Base-by-base conservation (phyloP, 2,888 invertebrate species). In the Drosophila mimetica region DNA sequence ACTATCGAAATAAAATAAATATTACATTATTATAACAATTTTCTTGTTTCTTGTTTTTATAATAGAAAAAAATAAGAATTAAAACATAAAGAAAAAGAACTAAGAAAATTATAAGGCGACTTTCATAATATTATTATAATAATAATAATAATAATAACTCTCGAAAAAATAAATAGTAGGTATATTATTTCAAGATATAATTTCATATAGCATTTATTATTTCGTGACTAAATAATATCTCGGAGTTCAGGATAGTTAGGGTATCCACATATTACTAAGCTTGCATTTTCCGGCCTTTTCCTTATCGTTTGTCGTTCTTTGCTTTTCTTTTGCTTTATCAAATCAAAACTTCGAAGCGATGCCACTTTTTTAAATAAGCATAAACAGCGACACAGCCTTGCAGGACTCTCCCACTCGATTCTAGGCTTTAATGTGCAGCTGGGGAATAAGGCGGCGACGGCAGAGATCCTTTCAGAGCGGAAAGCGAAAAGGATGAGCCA, bases 361-460 rank as follows among this genome's bases (percentile, higher is more conserved):
- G 78, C 75, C 59, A 87, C 88, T 83, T 87, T 84, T 84, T 84
- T 84, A 84, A 84, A 84, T 84, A 84, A 87, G 84, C 88, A 87
- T 84, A 87, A 84, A 80, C 65, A 74, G 73, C 48, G 75, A 60
- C 60, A 71, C 57, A 42, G 42, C 6, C 32, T 7, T 16, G 44
- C 28, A n/a, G 52, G 18, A 44, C 44, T 8, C 47, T 18, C 13
- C 13, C 48, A 42, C 42, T 30, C 47, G 16, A 4, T 60, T 18
- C 61, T 47, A 51, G 60, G 64, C 61, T 73, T 78, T 84, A 86
- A 87, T 84, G 84, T 79, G 76, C 86, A 87, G 67, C 83, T 78
- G 71, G 84, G 87, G 86, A 84, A 84, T 87, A 59, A 22, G 61
- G 47, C 48, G 59, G 46, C 51, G 39, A 75, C 54, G 51, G 48